Percentiles rank a stretch among this genome's conserved stretches.
Conservation (phyloP, 2,113 vertebrate species). For the Crotalus helleri region DNA sequence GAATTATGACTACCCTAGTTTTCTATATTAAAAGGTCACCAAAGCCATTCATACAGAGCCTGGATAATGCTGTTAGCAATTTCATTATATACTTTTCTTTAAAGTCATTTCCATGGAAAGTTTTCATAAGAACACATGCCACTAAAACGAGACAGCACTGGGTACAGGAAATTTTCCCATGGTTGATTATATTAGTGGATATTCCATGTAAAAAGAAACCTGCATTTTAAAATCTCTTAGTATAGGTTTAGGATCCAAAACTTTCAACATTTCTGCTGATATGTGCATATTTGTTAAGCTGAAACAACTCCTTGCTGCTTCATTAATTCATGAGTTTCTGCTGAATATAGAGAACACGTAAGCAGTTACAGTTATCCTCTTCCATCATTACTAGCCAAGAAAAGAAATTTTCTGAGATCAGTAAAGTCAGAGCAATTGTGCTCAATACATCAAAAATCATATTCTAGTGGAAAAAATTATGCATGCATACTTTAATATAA, state of each 20-base stretch:
- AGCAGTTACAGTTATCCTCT: slow-evolving; percentile 18
- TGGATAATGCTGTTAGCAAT: background rate
- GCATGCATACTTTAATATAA: slow-evolving; percentile 13
- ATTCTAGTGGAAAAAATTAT: background rate
- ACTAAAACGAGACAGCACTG: background rate
- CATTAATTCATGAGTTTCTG: background rate
- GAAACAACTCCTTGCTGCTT: background rate
- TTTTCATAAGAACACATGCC: background rate
- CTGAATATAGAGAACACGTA: background rate
- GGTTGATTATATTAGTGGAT: background rate
- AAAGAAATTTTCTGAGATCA: slow-evolving; percentile 30
- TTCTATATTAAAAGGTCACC: background rate
- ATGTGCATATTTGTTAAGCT: background rate
- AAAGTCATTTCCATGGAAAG: background rate
- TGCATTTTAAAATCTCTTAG: background rate
- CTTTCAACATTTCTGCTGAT: background rate
- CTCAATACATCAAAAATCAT: background rate
- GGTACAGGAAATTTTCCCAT: background rate
- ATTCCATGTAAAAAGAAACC: background rate
- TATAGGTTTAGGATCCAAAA: background rate
- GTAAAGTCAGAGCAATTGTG: slow-evolving; percentile 8
- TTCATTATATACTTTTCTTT: background rate
- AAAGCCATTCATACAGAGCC: background rate
- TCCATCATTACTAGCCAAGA: slow-evolving; percentile 20
- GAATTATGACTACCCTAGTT: background rate